Evolutionary conservation across 2,888 invertebrate species (phyloP).

Genomic region (Petrophora chlorosata): DNA sequence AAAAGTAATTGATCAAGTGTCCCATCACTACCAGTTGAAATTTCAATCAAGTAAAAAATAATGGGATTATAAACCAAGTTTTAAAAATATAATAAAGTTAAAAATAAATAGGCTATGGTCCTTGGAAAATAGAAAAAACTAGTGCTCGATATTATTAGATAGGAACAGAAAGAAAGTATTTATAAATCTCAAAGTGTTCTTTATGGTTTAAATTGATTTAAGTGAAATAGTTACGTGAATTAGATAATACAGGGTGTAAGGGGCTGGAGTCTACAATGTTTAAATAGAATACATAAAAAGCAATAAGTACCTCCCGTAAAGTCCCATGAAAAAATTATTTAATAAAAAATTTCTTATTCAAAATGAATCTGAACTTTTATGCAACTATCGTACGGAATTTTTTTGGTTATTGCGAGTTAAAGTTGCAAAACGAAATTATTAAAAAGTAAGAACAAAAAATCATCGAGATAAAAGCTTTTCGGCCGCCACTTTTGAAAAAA

Average conservation of each 20-base stretch:
- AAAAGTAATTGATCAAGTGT: not conserved
- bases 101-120: not conserved
- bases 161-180: conserved; percentile 35
- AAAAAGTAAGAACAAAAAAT: too few species aligned
- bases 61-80: not conserved
- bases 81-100: not conserved
- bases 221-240: conserved; percentile 13
- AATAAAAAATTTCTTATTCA: too few species aligned
- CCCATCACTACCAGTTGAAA: not conserved
- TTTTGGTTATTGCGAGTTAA: too few species aligned
- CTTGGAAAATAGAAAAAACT: conserved; percentile 12
- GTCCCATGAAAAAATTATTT: too few species aligned
- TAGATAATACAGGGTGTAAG: conserved; percentile 10
- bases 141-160: conserved; percentile 44
- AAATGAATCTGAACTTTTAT: too few species aligned
- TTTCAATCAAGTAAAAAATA: too few species aligned
- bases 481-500: too few species aligned
- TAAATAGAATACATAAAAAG: not conserved
- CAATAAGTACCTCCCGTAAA: too few species aligned
- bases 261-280: not conserved
- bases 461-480: too few species aligned
- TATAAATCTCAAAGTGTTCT: conserved; percentile 44
- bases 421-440: too few species aligned
- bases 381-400: too few species aligned
- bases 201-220: conserved; percentile 30